These are phyloP conservation scores for Piprites chloris DNA, from an alignment of 2,113 vertebrate species.

Conservation along the genomic window DNA sequence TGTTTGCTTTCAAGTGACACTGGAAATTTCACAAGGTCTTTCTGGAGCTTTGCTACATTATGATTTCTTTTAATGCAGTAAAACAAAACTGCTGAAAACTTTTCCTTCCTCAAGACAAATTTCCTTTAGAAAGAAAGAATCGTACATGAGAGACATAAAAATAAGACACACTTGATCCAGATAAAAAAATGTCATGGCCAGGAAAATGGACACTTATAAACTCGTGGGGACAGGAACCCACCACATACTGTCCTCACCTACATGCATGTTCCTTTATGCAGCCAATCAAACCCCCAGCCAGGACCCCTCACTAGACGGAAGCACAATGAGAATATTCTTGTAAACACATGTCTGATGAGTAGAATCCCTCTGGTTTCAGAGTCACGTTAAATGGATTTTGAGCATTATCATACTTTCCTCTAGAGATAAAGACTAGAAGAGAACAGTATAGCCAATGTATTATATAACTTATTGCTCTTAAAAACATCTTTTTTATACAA, in stretches of 20 bases:
- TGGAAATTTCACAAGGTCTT: neutral
- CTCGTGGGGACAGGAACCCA: neutral
- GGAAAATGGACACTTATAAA: neutral
- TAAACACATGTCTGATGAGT: neutral
- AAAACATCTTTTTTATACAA: neutral
- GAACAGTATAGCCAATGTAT: neutral
- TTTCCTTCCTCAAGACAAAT: neutral
- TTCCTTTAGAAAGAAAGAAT: neutral
- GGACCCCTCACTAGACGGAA: neutral
- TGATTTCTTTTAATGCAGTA: neutral
- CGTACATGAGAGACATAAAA: neutral
- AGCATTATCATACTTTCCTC: neutral
- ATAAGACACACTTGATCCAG: neutral
- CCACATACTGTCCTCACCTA: neutral
- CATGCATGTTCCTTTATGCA: fast-evolving
- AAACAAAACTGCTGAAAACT: neutral
- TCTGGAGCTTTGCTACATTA: neutral
- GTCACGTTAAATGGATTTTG: neutral
- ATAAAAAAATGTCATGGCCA: neutral
- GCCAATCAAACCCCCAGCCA: neutral
- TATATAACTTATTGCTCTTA: neutral
- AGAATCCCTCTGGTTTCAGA: neutral
- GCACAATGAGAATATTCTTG: too few relatives aligned
- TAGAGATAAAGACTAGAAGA: neutral
- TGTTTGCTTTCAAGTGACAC: neutral